Evolutionary conservation across 2,113 vertebrate genomes (phyloP).

Genomic region (Pluvianellus socialis): DNA sequence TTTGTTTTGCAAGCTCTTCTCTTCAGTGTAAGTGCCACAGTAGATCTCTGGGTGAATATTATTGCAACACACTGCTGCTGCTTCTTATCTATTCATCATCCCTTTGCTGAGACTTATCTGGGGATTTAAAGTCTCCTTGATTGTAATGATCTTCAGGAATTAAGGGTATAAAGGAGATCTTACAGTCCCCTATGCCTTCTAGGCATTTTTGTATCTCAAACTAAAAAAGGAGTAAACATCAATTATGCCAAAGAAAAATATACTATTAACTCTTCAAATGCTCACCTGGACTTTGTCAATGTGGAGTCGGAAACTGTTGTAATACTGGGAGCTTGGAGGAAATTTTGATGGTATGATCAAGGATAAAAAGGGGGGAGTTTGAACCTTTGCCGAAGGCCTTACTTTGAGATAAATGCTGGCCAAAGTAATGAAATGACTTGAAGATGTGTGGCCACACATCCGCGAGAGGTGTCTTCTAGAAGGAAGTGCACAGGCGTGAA

Average conservation of each 20-base stretch:
- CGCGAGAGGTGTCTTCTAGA: not conserved
- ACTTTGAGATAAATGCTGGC: not conserved
- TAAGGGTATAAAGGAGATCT: constrained; percentile 45
- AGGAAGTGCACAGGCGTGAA: not conserved
- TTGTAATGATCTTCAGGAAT: constrained; percentile 61
- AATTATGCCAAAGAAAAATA: not conserved
- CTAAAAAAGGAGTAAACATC: constrained; percentile 11
- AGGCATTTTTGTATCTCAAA: not conserved
- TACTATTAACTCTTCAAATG: not conserved
- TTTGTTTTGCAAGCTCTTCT: not conserved
- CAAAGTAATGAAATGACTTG: not conserved
- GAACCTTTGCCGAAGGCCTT: not conserved
- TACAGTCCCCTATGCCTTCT: constrained; percentile 21
- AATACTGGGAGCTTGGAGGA: not conserved
- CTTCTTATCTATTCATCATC: constrained; percentile 43
- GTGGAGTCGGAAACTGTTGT: not conserved
- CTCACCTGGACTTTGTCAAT: not conserved
- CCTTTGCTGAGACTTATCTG: constrained; percentile 42
- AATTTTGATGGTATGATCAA: not conserved
- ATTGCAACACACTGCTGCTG: not conserved
- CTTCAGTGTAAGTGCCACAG: not conserved
- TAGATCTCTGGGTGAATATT: not conserved
- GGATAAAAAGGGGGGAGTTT: not conserved
- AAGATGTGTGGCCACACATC: not conserved
- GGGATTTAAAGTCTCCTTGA: constrained; percentile 53